A percentile compares a stretch with the other conserved stretches of the same genome.
These are phyloP conservation scores for Mus spicilegus DNA, from an alignment of 2,113 vertebrate genomes.

Conservation along the genomic window DNA sequence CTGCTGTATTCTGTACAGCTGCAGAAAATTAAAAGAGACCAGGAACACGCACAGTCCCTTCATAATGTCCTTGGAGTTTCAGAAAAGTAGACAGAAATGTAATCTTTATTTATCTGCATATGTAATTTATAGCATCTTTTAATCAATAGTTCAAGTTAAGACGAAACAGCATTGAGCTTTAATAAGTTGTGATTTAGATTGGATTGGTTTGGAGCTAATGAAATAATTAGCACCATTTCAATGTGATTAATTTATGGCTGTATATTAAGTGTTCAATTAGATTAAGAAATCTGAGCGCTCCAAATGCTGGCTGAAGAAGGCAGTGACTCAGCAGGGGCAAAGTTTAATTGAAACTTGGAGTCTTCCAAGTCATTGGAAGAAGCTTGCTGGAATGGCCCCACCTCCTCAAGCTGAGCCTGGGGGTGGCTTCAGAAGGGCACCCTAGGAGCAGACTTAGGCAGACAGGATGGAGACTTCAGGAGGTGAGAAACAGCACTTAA, in stretches of 20 bases:
- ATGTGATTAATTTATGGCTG: constrained; percentile 62
- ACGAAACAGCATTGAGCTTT: constrained; percentile 30
- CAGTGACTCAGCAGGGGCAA: constrained; percentile 51
- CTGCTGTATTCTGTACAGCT: not conserved
- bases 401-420: not conserved
- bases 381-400: not conserved
- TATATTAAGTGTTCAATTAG: constrained; percentile 61
- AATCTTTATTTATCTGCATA: constrained; percentile 61
- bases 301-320: constrained; percentile 15
- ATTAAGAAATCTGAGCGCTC: constrained; percentile 42
- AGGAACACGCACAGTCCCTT: not conserved
- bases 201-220: constrained; percentile 75
- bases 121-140: constrained; percentile 68
- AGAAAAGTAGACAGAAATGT: constrained; percentile 33
- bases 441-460: not conserved
- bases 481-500: constrained; percentile 45
- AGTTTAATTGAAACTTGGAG: constrained; percentile 10
- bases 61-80: constrained; percentile 2
- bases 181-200: constrained; percentile 55
- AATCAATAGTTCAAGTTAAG: constrained; percentile 68
- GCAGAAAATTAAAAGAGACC: not conserved
- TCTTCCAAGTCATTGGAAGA: constrained; percentile 38
- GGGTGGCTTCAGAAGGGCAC: not conserved
- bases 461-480: not conserved
- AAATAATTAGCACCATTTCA: constrained; percentile 73